Percentiles rank a stretch among this genome's conserved stretches.
These are phyloP conservation scores for Oreochromis grahami DNA, from an alignment of 2,797 vertebrate genomes.

Conservation along the genomic window DNA sequence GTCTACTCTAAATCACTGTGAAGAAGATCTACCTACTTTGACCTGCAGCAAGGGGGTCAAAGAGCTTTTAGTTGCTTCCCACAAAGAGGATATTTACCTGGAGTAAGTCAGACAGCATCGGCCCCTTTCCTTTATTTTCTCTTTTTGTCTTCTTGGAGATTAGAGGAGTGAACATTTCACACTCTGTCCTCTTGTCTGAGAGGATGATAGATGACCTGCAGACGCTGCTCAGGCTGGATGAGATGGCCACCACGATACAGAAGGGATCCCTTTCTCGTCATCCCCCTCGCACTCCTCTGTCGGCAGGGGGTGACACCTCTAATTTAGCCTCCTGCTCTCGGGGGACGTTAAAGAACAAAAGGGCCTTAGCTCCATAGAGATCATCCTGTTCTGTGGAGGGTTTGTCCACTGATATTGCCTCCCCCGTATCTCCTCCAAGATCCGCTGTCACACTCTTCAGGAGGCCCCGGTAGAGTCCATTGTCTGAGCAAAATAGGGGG, in stretches of 20 bases:
- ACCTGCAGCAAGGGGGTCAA: background rate
- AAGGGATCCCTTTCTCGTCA: background rate
- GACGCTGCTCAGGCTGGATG: slow-evolving; percentile 64
- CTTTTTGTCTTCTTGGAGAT: background rate
- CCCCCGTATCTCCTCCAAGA: slow-evolving; percentile 30
- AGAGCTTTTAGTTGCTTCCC: background rate
- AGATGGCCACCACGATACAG: slow-evolving; percentile 81
- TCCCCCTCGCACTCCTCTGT: slow-evolving; percentile 21
- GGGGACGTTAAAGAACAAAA: slow-evolving; percentile 62
- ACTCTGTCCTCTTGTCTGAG: slow-evolving; percentile 4
- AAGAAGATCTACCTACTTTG: background rate
- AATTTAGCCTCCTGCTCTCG: slow-evolving; percentile 55
- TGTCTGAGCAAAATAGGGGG: slow-evolving; percentile 43
- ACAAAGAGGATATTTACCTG: background rate
- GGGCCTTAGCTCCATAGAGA: background rate
- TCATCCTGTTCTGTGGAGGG: slow-evolving; percentile 17
- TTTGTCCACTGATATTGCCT: slow-evolving; percentile 30
- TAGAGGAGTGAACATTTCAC: background rate
- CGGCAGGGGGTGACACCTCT: slow-evolving; percentile 60
- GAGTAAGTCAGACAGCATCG: background rate
- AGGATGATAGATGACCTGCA: slow-evolving; percentile 89
- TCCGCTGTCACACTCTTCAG: slow-evolving; percentile 31
- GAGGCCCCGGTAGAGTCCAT: slow-evolving; percentile 39
- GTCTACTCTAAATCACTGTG: background rate
- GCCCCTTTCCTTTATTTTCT: background rate